Conservation (phyloP, 2,113 vertebrate species). For the Chrysemys picta region DNA sequence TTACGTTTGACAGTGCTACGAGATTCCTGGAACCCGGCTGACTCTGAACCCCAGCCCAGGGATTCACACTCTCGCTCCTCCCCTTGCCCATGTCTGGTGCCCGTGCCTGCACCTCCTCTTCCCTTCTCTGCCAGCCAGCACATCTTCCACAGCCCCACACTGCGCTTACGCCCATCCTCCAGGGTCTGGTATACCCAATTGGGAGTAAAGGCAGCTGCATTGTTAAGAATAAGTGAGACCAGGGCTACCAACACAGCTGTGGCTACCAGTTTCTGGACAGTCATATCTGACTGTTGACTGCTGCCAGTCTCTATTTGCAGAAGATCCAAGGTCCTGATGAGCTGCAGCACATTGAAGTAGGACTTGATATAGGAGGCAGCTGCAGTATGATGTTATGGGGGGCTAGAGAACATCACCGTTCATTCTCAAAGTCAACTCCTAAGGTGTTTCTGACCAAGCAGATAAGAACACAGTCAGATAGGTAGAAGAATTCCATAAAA, state of each 20-base stretch:
- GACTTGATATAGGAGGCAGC: not conserved
- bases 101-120: slow-evolving; percentile 70
- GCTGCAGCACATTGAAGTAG: slow-evolving; percentile 56
- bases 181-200: slow-evolving; percentile 94
- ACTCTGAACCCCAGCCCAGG: slow-evolving; percentile 93
- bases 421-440: slow-evolving; percentile 85
- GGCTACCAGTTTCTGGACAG: slow-evolving; percentile 92
- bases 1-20: slow-evolving; percentile 96
- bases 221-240: slow-evolving; percentile 94
- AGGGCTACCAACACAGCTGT: slow-evolving; percentile 94
- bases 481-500: slow-evolving; percentile 74
- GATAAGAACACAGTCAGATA: slow-evolving; percentile 16
- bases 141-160: slow-evolving; percentile 95
- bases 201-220: slow-evolving; percentile 92
- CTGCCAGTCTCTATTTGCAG: slow-evolving; percentile 43
- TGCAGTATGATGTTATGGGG: slow-evolving; percentile 46
- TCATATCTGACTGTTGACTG: slow-evolving; percentile 82
- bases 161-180: slow-evolving; percentile 92
- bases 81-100: slow-evolving; percentile 71
- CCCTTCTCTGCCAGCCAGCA: slow-evolving; percentile 84
- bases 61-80: slow-evolving; percentile 84
- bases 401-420: slow-evolving; percentile 97
- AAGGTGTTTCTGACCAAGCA: slow-evolving; percentile 26
- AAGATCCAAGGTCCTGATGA: slow-evolving; percentile 52
- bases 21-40: slow-evolving; percentile 93